Conservation (phyloP, 2,888 invertebrate genomes). For the Platycheirus rosarum region DNA sequence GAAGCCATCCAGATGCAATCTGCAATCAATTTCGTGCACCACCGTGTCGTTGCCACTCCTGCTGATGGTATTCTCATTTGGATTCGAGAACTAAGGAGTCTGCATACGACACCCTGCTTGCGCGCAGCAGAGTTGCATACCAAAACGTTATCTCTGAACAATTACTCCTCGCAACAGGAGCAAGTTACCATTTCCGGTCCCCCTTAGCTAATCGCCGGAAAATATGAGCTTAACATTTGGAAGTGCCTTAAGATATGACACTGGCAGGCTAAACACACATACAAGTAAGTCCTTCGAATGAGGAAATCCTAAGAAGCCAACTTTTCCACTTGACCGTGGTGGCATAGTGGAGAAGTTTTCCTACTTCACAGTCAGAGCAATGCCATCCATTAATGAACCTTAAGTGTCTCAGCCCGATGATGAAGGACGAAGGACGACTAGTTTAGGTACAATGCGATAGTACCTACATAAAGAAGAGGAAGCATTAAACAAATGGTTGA, state of each 20-base stretch:
- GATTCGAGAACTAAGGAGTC: slow-evolving; percentile 8
- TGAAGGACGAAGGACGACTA: slow-evolving; percentile 11
- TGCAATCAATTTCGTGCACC: slow-evolving; percentile 66
- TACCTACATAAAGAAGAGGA: neutral
- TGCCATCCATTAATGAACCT: slow-evolving; percentile 62
- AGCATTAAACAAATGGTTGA: slow-evolving; percentile 51
- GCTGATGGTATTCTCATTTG: slow-evolving; percentile 22
- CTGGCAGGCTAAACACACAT: slow-evolving; percentile 17
- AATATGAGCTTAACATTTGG: slow-evolving; percentile 58
- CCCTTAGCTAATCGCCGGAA: slow-evolving; percentile 60
- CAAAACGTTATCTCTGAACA: slow-evolving; percentile 37
- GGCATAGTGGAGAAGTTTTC: slow-evolving; percentile 29
- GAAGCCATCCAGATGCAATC: slow-evolving; percentile 67
- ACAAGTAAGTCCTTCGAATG: slow-evolving; percentile 3
- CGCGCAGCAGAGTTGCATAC: slow-evolving; percentile 19
- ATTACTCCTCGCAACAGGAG: slow-evolving; percentile 45
- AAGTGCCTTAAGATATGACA: slow-evolving; percentile 62
- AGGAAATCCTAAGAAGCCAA: slow-evolving; percentile 51
- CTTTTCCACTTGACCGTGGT: slow-evolving; percentile 63
- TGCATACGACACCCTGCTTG: slow-evolving; percentile 7
- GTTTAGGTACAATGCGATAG: slow-evolving; percentile 37
- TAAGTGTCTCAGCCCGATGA: slow-evolving; percentile 52
- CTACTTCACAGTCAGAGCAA: slow-evolving; percentile 25
- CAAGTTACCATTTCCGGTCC: slow-evolving; percentile 45
- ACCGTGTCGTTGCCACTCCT: slow-evolving; percentile 22